Evolutionary conservation across 2,113 vertebrate genomes (phyloP), one percentile per base, ranked within the genome.

Genomic region (Nesogale talazaci): DNA sequence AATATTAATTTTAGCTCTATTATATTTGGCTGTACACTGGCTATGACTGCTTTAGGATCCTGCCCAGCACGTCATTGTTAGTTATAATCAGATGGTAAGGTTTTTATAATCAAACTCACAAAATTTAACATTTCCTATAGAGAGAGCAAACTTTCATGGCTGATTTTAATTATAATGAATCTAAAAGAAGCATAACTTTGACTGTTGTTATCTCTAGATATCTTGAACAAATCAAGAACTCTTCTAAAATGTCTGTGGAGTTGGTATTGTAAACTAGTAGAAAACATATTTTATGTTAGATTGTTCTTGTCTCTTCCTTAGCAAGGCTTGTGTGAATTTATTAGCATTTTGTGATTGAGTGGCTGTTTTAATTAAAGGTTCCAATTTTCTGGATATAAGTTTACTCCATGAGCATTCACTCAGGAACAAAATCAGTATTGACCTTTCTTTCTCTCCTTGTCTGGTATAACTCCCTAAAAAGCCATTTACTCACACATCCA

Each of bases 271-370:
- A 77, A 83, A 52, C 17, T 29, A 56, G 72, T 31, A 77, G 42
- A 86, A 2, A 61, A 38, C 76, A 6, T 7, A 8, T 59, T 81
- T 82, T 77, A 42, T 46, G 20, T 75, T 92, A 78, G 27, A 52
- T 81, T 40, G 42, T 14, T 36, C 59, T 87, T 70, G 65, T 6
- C 8, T 38, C 10, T 38, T 72, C 25, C 34, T 78, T 90, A 2
- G 56, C 82, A 88, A 85, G 42, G 17, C 14, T 40, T 63, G 63
- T 40, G 23, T 86, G 40, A 22, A 56, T 46, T 65, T 89, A 4
- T 15, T 75, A 78, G 12, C 72, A 63, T 87, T 91, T 92, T 87
- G 31, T 65, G 20, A 46, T 52, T 89, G 69, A 91, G 38, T 69
- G 36, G 8, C 10, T 81, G 6, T 76, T 61, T 27, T 52, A 15